Base-by-base conservation (phyloP, 1,140 invertebrate genomes). In the Thaumatotibia leucotreta region DNA sequence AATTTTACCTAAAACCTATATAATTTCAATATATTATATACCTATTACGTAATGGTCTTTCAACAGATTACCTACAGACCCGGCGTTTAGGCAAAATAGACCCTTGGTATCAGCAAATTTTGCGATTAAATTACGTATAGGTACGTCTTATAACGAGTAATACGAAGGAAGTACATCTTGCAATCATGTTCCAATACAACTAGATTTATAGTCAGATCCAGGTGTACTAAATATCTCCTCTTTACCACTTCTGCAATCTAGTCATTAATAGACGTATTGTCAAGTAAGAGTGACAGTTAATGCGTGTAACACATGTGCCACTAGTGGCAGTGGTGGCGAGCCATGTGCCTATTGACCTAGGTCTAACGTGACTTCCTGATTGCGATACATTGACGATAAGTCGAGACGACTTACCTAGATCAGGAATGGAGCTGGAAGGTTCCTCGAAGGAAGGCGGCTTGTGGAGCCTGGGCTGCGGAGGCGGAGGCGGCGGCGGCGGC, bases 341-440 rank as follows among this genome's bases (percentile, higher is more conserved):
- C 23, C 23, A 58, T 29, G 52, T 58, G 52, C 52, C 24, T 58
- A 27, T 58, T 58, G 52, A 58, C 52, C 52, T 58, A 58, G 24
- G 52, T 29, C 27, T 20, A 58, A 24, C 24, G 22, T 58, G 52
- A 27, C 52, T 52, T 52, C 50, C 50, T 52, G 8, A 45, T 45
- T 45, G 39, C 52, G 20, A 54, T 58, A 31, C 22, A 61, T 27
- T 35, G 62, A 20, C 58, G 54, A 61, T 24, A 35, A 63, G 61
- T 64, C 33, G 11, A 23, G 49, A 31, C 32, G 54, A 92, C 95
- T 95, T 80, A 96, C 95, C 95, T 92, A 96, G 92, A 93, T 96
- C 95, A 63, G 95, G 95, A 86, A 96, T 96, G 68, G 95, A 96
- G 88, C 95, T 96, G 39, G 95, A 95, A 1, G 95, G 95, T 83